Base-by-base conservation (phyloP, 2,888 invertebrate species). In the Carabus problematicus region DNA sequence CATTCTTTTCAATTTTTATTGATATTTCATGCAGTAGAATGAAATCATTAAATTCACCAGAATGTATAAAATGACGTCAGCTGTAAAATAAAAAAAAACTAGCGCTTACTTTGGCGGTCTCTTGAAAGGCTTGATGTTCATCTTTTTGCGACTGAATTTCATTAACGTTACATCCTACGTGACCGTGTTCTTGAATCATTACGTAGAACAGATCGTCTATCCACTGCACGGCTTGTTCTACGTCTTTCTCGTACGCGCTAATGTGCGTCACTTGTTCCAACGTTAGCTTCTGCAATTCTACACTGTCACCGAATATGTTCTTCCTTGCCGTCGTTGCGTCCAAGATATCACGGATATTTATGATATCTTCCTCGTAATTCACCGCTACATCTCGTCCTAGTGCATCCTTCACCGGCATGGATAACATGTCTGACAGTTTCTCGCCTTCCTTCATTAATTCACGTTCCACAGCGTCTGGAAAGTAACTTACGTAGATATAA, bases 401-500 rank as follows among this genome's bases (percentile, higher is more conserved):
- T 0, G 91, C 90, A 80, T 92, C 91, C 81, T 92, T 92, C 72
- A 92, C 87, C 8, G 92, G 91, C 85, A 91, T 89, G 47, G 91
- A 89, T 74, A 93, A 84, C 81, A 92, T 87, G 77, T 92, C 92
- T 70, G 91, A 88, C 63, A 93, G 83, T 78, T 89, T 91, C 79
- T 92, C 91, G 8, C 92, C 92, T 82, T 91, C 91, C 76, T 87
- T 87, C 64, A 89, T 84, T 72, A 91, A 83, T 77, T 91, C 89
- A 71, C 86, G 84, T 79, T 90, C 90, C 72, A 91, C 82, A 66
- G 82, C 81, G 77, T 88, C 92, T 92, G 76, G n/a, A 75, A 78
- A 29, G 6, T 29, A 29, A 29, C n/a, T n/a, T n/a, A n/a, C 52
- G 19, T 18, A 47, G 8, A 47, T 11, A 47, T 11, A n/a, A n/a